Conservation (phyloP, 1,140 invertebrate species). For the Drosophila pandora region DNA sequence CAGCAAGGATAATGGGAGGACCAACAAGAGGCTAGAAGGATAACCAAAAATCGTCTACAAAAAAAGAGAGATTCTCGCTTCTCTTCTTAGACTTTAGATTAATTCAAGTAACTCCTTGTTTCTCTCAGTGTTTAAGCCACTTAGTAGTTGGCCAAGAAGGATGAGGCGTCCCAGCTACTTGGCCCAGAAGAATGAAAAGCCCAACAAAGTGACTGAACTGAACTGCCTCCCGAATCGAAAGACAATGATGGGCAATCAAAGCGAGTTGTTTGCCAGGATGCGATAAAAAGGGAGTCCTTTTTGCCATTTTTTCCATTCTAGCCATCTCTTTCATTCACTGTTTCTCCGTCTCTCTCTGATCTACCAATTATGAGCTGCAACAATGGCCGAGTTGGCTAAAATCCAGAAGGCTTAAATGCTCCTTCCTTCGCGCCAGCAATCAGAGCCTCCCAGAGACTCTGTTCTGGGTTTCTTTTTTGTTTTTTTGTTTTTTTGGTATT, state of each 20-base stretch:
- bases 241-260: neutral
- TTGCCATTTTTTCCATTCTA: too few species aligned
- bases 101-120: neutral
- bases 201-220: too few species aligned
- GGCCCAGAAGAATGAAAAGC: too few species aligned
- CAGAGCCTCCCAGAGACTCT: constrained; percentile 18
- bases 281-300: neutral
- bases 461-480: constrained; percentile 9
- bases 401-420: constrained; percentile 23
- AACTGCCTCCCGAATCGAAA: neutral
- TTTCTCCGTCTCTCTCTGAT: neutral
- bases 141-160: neutral
- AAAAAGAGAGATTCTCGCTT: too few species aligned
- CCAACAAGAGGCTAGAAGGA: neutral
- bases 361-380: neutral
- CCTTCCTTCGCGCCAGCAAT: constrained; percentile 3
- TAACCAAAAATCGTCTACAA: too few species aligned
- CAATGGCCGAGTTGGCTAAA: neutral
- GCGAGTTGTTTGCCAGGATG: neutral
- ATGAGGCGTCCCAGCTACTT: too few species aligned
- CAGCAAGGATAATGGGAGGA: neutral
- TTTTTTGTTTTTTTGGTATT: neutral
- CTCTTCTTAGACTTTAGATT: too few species aligned
- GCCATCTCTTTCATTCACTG: too few species aligned
- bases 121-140: constrained; percentile 3